Evolutionary conservation across 2,113 vertebrate genomes (phyloP).

Genomic region (Rhabdomys dilectus): DNA sequence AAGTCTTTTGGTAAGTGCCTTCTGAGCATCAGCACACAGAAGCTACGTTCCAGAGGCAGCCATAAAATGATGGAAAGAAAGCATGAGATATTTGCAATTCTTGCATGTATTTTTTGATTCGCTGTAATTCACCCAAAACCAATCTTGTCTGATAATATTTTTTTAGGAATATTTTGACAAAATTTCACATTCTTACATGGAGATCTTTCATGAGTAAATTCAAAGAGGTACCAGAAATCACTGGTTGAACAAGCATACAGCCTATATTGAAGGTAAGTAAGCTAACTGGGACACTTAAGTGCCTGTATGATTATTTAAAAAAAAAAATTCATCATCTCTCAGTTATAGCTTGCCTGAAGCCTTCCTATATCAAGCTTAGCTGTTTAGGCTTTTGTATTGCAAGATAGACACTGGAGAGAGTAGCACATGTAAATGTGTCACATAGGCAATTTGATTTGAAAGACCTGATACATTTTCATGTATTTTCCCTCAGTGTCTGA

Average conservation of each 20-base stretch:
- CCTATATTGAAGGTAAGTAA: not conserved
- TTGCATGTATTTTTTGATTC: not conserved
- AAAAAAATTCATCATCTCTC: conserved; percentile 18
- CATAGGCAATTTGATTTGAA: conserved; percentile 25
- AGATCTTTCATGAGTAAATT: conserved; percentile 3
- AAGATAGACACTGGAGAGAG: not conserved
- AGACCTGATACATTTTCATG: not conserved
- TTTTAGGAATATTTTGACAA: not conserved
- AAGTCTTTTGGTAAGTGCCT: not conserved
- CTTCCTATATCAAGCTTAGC: not conserved
- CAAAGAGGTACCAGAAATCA: not conserved
- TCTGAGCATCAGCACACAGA: not conserved
- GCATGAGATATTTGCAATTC: not conserved
- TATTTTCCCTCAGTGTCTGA: not conserved
- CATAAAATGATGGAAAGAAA: not conserved
- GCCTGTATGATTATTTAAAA: not conserved
- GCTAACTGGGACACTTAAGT: not conserved
- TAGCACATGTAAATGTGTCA: not conserved
- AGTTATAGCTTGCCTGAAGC: not conserved
- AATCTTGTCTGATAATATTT: not conserved
- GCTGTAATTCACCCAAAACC: not conserved
- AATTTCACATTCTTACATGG: not conserved
- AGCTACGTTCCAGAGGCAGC: not conserved
- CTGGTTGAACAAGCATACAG: not conserved
- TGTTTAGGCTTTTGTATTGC: not conserved